Percentiles rank a stretch among this genome's conserved stretches.
Evolutionary conservation across 2,113 vertebrate genomes (phyloP).

Genomic region (Oncorhynchus nerka): DNA sequence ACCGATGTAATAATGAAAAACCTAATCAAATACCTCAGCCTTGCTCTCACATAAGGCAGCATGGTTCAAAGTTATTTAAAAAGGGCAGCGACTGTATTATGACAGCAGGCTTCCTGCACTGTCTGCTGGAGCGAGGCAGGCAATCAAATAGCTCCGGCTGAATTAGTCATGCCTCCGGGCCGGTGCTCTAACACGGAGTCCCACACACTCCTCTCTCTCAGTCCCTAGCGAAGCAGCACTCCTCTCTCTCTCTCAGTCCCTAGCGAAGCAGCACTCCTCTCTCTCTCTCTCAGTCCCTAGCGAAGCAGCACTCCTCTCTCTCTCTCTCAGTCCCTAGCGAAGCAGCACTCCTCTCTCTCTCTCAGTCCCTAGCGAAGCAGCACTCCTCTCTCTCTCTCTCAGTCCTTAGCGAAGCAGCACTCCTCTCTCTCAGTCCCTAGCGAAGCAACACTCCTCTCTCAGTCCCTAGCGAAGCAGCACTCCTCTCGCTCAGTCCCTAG

Average conservation of each 20-base stretch:
- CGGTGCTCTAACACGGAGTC: not conserved
- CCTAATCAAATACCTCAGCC: too few species aligned
- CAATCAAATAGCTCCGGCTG: not conserved
- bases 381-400: not conserved
- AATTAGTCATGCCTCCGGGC: not conserved
- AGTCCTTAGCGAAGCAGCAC: not conserved
- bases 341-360: not conserved
- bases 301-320: not conserved
- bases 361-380: too few species aligned
- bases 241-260: too few species aligned
- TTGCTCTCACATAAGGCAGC: too few species aligned
- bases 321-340: too few species aligned
- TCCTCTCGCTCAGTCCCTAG: too few species aligned
- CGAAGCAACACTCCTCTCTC: not conserved
- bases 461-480: not conserved
- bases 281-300: not conserved
- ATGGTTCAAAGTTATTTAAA: too few species aligned
- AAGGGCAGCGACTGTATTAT: too few species aligned
- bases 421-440: too few species aligned
- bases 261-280: too few species aligned
- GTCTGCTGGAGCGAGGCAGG: slow-evolving; percentile 1
- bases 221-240: too few species aligned
- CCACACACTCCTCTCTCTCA: not conserved
- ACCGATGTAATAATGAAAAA: too few species aligned
- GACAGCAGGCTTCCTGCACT: not conserved